These are phyloP conservation scores for Cydia pomonella DNA, from an alignment of 1,140 invertebrate species.

Conservation along the genomic window DNA sequence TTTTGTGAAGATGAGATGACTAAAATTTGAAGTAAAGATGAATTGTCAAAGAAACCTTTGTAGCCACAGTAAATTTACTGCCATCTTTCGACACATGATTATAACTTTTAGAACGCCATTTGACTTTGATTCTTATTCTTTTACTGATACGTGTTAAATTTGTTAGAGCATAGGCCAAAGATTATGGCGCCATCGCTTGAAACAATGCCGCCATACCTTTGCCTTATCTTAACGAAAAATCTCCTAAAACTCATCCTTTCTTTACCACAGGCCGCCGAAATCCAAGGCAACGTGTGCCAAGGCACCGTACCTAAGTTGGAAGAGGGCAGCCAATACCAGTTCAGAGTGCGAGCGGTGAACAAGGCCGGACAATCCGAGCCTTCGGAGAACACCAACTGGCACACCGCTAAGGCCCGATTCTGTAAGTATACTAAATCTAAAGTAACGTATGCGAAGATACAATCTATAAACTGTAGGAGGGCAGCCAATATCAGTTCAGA, in stretches of 20 bases:
- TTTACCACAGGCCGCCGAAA: slow-evolving; percentile 88
- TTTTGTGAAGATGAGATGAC: too few species aligned
- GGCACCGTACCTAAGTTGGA: slow-evolving; percentile 93
- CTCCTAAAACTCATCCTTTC: background rate
- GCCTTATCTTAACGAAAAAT: too few species aligned
- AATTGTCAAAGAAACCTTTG: too few species aligned
- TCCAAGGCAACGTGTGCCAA: slow-evolving; percentile 88
- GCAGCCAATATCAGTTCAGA: slow-evolving; percentile 97
- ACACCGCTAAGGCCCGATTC: slow-evolving; percentile 96
- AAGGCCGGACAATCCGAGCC: slow-evolving; percentile 98
- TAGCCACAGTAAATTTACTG: too few species aligned
- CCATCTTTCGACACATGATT: too few species aligned
- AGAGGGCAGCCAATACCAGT: slow-evolving; percentile 97
- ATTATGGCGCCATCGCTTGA: too few species aligned
- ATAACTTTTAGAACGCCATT: too few species aligned
- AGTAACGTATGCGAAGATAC: slow-evolving; percentile 90
- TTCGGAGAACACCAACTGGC: slow-evolving; percentile 95
- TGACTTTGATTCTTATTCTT: too few species aligned
- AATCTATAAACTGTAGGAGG: slow-evolving; percentile 94
- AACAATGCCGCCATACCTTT: too few species aligned
- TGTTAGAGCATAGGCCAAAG: too few species aligned
- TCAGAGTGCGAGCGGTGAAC: slow-evolving; percentile 96
- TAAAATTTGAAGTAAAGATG: too few species aligned
- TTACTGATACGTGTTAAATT: too few species aligned
- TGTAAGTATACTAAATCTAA: slow-evolving; percentile 84